These are phyloP conservation scores for Drosophila mayaguana DNA, from an alignment of 2,888 invertebrate genomes.

Conservation along the genomic window DNA sequence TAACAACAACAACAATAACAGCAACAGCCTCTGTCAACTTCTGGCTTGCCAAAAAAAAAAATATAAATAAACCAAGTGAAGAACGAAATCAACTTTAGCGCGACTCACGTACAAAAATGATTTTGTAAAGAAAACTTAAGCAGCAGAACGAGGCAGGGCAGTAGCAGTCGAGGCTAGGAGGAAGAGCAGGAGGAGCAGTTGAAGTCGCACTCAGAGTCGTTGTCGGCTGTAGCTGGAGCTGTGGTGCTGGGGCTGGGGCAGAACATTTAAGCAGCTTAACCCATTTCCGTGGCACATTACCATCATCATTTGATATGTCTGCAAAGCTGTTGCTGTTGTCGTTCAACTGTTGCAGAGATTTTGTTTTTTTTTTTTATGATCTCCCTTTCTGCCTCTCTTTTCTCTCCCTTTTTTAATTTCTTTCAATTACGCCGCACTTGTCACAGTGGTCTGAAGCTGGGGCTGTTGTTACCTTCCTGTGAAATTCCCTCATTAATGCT, in stretches of 20 bases:
- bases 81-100: slow-evolving; percentile 17
- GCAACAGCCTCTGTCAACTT: slow-evolving; percentile 24
- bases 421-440: slow-evolving; percentile 77
- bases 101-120: slow-evolving; percentile 65
- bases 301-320: slow-evolving; percentile 62
- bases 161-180: background rate
- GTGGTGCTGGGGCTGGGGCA: slow-evolving; percentile 19
- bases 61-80: background rate
- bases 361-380: slow-evolving; percentile 26
- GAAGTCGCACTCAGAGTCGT: background rate
- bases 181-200: background rate
- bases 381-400: background rate
- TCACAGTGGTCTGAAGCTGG: slow-evolving; percentile 37
- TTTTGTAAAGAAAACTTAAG: slow-evolving; percentile 32
- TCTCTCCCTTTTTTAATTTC: slow-evolving; percentile 61
- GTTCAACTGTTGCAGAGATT: slow-evolving; percentile 61
- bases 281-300: slow-evolving; percentile 79
- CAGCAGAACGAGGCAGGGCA: background rate
- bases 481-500: slow-evolving; percentile 64
- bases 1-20: slow-evolving; percentile 21
- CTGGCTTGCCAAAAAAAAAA: slow-evolving; percentile 22
- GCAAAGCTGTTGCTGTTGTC: slow-evolving; percentile 29
- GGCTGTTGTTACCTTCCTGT: slow-evolving; percentile 22
- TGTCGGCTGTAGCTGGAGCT: slow-evolving; percentile 3
- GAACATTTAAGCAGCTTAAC: slow-evolving; percentile 80